Conservation (phyloP, 2,888 invertebrate species). For the Ischnura elegans region DNA sequence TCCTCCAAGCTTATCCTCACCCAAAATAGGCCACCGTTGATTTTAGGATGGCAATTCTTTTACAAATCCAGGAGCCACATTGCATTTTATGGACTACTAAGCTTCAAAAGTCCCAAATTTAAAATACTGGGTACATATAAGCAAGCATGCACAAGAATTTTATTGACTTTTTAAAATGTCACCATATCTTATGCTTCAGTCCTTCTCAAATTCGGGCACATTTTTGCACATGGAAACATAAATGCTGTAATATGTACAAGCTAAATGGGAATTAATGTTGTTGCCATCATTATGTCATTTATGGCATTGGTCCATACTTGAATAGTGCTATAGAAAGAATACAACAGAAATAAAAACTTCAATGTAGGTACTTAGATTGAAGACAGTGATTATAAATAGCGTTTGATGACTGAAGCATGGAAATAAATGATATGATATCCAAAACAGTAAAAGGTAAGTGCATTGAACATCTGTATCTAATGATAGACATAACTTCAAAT, state of each 20-base stretch:
- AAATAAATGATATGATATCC: slow-evolving; percentile 23
- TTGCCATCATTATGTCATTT: background rate
- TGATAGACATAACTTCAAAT: slow-evolving; percentile 30
- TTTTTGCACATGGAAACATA: background rate
- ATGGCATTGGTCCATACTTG: slow-evolving; percentile 44
- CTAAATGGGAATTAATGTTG: background rate
- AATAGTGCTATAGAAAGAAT: background rate
- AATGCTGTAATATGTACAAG: background rate
- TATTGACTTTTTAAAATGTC: slow-evolving; percentile 39
- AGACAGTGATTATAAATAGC: background rate
- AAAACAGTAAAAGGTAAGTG: background rate
- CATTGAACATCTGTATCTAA: background rate
- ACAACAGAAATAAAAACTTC: background rate
- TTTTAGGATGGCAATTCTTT: background rate
- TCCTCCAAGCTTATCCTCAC: background rate
- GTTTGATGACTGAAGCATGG: background rate
- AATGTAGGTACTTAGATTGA: background rate
- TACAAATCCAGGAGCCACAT: background rate
- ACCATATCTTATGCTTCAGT: slow-evolving; percentile 33
- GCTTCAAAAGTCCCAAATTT: slow-evolving; percentile 2
- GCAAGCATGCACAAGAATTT: slow-evolving; percentile 3
- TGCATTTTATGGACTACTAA: slow-evolving; percentile 31
- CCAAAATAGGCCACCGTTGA: background rate
- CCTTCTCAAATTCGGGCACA: slow-evolving; percentile 43
- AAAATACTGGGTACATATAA: slow-evolving; percentile 19